Percentiles rank a stretch among this genome's conserved stretches.
Evolutionary conservation across 2,113 vertebrate genomes (phyloP).

Genomic region (Cheilinus undulatus): DNA sequence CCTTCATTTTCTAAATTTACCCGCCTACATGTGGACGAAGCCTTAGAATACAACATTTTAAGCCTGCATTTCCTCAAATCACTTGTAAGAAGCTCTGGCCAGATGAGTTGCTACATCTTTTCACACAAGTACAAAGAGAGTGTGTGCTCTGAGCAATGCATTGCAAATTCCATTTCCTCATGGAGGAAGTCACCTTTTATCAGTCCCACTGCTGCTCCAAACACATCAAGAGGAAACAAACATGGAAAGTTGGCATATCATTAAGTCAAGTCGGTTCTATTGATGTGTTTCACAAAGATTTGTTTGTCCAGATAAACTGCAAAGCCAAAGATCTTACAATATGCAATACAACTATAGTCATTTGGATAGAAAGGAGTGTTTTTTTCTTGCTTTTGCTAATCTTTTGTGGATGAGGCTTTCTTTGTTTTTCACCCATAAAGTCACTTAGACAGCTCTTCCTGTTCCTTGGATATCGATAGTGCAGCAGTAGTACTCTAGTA

Average conservation of each 20-base stretch:
- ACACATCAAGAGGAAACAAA: constrained; percentile 77
- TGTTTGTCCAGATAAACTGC: constrained; percentile 44
- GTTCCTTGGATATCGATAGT: constrained; percentile 50
- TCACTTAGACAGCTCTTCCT: constrained; percentile 66
- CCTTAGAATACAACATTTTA: not conserved
- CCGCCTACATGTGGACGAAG: no score
- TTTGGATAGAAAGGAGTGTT: not conserved
- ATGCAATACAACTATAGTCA: constrained; percentile 1
- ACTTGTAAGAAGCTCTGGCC: constrained; percentile 28
- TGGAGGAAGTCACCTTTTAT: constrained; percentile 79
- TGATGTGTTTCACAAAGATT: constrained; percentile 53
- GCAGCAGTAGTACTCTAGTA: constrained; percentile 28
- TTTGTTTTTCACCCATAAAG: constrained; percentile 51
- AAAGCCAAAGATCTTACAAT: not conserved
- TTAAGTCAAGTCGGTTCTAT: constrained; percentile 32
- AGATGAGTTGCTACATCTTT: constrained; percentile 61
- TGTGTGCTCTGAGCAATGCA: constrained; percentile 62
- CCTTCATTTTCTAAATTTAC: no score
- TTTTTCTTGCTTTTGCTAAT: constrained; percentile 10
- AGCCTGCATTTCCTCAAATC: constrained; percentile 39
- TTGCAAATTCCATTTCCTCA: constrained; percentile 79
- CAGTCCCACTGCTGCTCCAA: constrained; percentile 66
- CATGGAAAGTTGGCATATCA: constrained; percentile 71
- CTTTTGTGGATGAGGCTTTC: constrained; percentile 10
- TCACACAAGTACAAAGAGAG: constrained; percentile 65